Percentiles rank a stretch among this genome's conserved stretches.
These are phyloP conservation scores for Pygathrix nemaeus DNA, from an alignment of 2,113 vertebrate genomes.

Conservation along the genomic window DNA sequence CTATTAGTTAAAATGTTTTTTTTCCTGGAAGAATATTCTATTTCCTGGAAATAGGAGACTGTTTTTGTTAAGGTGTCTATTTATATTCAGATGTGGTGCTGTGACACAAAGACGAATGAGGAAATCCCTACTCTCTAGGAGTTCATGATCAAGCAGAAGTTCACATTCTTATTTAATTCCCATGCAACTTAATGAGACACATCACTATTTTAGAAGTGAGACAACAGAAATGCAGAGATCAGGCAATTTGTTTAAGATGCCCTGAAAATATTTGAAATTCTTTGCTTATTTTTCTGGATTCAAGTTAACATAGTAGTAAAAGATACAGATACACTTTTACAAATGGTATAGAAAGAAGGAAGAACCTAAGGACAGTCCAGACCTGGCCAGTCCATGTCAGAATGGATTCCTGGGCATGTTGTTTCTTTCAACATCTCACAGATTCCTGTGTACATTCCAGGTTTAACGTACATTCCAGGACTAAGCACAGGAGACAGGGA, in stretches of 20 bases:
- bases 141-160: neutral
- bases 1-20: neutral
- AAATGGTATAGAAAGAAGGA: neutral
- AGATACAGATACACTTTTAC: neutral
- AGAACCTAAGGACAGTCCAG: neutral
- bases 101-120: neutral
- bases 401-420: neutral
- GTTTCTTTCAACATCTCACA: constrained; percentile 10
- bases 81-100: neutral
- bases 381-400: neutral
- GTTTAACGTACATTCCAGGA: neutral
- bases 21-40: neutral
- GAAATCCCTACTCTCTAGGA: neutral
- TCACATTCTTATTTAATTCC: neutral
- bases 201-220: constrained; percentile 13
- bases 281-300: neutral
- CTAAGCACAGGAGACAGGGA: neutral
- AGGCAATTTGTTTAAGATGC: neutral
- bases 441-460: neutral
- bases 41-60: neutral
- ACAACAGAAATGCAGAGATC: neutral
- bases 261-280: neutral
- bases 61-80: neutral
- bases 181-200: neutral
- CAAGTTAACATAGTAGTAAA: neutral